Percentiles rank a stretch among this genome's conserved stretches.
Conservation (phyloP, 2,113 vertebrate genomes). For the Ctenomys sociabilis region DNA sequence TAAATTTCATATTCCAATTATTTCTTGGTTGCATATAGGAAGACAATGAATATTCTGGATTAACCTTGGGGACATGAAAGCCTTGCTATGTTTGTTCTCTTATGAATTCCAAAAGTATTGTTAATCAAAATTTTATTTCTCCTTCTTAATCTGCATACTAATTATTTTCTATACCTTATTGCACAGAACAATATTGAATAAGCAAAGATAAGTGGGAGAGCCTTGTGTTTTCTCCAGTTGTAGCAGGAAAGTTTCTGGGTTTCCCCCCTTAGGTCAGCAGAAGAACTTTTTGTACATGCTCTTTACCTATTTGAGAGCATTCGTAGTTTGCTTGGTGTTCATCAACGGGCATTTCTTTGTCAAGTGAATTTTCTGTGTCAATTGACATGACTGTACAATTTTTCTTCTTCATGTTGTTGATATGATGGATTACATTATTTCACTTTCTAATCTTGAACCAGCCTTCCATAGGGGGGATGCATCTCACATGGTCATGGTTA, state of each 20-base stretch:
- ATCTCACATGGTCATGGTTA: background rate
- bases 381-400: background rate
- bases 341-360: background rate
- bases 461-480: slow-evolving; percentile 12
- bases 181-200: background rate
- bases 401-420: background rate
- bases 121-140: background rate
- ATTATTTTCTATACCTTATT: background rate
- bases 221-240: background rate
- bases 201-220: background rate
- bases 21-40: background rate
- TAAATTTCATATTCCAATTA: background rate
- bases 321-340: background rate
- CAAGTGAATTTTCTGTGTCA: background rate
- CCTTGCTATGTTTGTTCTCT: background rate
- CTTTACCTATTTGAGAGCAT: background rate
- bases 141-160: background rate
- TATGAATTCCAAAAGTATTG: background rate
- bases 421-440: background rate
- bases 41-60: background rate
- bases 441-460: slow-evolving; percentile 18
- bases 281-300: background rate
- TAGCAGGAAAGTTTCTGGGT: background rate
- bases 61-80: background rate
- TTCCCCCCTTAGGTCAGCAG: background rate